phyloP scores from a whole-genome alignment of 2,113 vertebrate species.

The Myrmecobius fasciatus region DNA sequence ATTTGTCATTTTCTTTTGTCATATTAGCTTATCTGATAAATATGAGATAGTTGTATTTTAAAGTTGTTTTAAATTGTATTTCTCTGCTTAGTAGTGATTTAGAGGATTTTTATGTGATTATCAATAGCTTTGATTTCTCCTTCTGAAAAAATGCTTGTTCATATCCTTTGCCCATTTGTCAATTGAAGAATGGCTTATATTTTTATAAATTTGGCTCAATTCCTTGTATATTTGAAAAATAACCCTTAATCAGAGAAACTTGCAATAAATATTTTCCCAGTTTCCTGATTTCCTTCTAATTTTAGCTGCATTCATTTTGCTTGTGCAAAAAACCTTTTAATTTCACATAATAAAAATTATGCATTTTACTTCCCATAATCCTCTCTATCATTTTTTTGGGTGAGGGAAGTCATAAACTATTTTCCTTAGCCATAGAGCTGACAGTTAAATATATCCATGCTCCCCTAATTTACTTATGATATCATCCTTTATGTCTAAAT shows the following conservation, averaged over 20 bases:
- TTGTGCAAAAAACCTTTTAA: not conserved
- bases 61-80: not conserved
- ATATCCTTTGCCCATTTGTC: not conserved
- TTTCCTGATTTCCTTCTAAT: not conserved
- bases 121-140: not conserved
- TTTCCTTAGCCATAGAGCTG: not conserved
- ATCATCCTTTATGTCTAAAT: not conserved
- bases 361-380: not conserved
- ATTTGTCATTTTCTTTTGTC: not conserved
- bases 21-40: not conserved
- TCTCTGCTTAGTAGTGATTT: not conserved
- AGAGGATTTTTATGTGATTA: not conserved
- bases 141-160: not conserved
- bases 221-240: not conserved
- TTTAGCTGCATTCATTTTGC: too few species aligned
- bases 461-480: not conserved
- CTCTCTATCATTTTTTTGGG: not conserved
- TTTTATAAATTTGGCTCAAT: not conserved
- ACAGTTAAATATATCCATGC: not conserved
- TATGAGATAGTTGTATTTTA: not conserved
- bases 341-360: not conserved
- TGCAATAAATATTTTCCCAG: not conserved
- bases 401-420: not conserved
- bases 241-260: not conserved
- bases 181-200: not conserved